Evolutionary conservation across 2,113 vertebrate species (phyloP).

Genomic region (Nannospalax galili): DNA sequence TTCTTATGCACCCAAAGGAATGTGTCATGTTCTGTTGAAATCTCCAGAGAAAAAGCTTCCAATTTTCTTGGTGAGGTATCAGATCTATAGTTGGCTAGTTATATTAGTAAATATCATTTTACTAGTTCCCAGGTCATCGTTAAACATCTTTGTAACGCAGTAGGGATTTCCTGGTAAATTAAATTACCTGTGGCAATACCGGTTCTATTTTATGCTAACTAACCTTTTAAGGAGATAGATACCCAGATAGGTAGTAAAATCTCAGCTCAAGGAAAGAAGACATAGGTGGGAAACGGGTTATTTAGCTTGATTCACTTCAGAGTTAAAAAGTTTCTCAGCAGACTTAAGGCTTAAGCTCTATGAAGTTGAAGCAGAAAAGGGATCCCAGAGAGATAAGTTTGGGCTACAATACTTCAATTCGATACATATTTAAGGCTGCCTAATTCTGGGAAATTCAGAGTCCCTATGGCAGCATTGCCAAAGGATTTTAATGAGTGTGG

Average conservation of each 20-base stretch:
- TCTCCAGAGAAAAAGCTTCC: not conserved
- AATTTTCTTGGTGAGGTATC: slow-evolving; percentile 43
- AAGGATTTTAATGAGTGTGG: slow-evolving; percentile 18
- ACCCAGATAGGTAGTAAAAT: slow-evolving; percentile 54
- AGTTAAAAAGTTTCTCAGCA: slow-evolving; percentile 1
- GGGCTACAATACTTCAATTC: slow-evolving; percentile 10
- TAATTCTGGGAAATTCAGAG: slow-evolving; percentile 63
- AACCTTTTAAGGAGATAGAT: slow-evolving; percentile 56
- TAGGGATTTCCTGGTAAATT: slow-evolving; percentile 72
- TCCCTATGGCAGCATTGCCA: slow-evolving; percentile 46
- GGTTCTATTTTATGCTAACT: slow-evolving; percentile 61
- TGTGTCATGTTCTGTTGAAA: not conserved
- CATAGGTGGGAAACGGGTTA: slow-evolving; percentile 10
- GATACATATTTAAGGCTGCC: slow-evolving; percentile 40
- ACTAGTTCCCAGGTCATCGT: slow-evolving; percentile 63
- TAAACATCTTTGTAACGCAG: slow-evolving; percentile 58
- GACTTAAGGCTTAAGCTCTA: slow-evolving; percentile 10
- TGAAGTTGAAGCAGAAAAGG: slow-evolving; percentile 37
- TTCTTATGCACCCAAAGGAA: not conserved
- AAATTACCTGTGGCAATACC: slow-evolving; percentile 70
- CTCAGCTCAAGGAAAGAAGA: slow-evolving; percentile 21
- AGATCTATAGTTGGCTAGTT: slow-evolving; percentile 41
- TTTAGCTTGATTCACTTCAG: slow-evolving; percentile 28
- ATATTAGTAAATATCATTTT: slow-evolving; percentile 70
- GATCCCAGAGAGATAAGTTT: slow-evolving; percentile 50